A percentile compares a stretch with the other conserved stretches of the same genome.
These are phyloP conservation scores for Uloborus plumipes DNA, from an alignment of 2,888 invertebrate genomes.

Conservation along the genomic window DNA sequence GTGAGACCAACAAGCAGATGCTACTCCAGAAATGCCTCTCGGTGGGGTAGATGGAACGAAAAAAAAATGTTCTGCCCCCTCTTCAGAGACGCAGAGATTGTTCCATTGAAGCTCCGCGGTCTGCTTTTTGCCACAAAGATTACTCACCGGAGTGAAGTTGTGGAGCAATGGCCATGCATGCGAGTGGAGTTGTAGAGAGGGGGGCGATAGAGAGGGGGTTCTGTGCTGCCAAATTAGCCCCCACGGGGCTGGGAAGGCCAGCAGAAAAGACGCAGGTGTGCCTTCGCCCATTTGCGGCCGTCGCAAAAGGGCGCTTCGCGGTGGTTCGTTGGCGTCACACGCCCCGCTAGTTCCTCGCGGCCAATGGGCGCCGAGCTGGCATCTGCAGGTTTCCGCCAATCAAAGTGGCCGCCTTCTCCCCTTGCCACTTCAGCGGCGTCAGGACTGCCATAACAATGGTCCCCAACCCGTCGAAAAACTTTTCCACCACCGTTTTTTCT, in stretches of 20 bases:
- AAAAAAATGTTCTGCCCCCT: neutral
- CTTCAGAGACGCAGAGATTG: constrained; percentile 17
- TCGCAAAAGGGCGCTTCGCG: constrained; percentile 51
- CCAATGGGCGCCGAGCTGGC: constrained; percentile 51
- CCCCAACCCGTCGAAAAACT: constrained; percentile 29
- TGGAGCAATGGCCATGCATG: constrained; percentile 5
- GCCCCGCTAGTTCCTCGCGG: constrained; percentile 39
- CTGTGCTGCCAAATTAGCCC: constrained; percentile 47
- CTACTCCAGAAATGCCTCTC: constrained; percentile 3
- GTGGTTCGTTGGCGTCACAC: constrained; percentile 56
- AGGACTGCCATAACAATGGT: constrained; percentile 37
- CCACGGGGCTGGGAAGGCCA: constrained; percentile 22
- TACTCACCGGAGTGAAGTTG: constrained; percentile 7
- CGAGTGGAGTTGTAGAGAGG: constrained; percentile 12
- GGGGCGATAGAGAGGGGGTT: constrained; percentile 7
- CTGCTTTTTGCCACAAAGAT: constrained; percentile 34
- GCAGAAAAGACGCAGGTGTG: constrained; percentile 59
- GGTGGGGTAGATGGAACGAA: too few relatives aligned
- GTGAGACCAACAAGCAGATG: constrained; percentile 12
- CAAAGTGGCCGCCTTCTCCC: constrained; percentile 36
- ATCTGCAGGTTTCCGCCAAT: constrained; percentile 63
- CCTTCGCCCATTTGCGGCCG: constrained; percentile 58
- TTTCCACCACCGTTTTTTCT: constrained; percentile 28
- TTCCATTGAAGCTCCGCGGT: constrained; percentile 29
- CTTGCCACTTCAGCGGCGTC: constrained; percentile 54